Conservation (phyloP, 2,797 vertebrate genomes). For the Parotocinclus haroldoi region DNA sequence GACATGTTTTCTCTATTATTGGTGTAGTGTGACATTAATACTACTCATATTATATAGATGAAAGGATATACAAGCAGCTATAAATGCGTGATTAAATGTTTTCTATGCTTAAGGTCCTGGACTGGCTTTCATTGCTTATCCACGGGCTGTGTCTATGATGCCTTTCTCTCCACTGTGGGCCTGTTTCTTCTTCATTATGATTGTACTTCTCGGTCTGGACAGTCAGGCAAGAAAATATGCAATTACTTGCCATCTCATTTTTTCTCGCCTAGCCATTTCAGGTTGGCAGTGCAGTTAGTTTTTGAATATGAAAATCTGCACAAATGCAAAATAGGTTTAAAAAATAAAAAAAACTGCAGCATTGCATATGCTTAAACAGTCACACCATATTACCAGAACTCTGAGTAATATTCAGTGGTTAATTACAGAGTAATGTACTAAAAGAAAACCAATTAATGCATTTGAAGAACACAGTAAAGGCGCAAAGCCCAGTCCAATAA, state of each 20-base stretch:
- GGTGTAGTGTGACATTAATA: background rate
- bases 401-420: too few species aligned
- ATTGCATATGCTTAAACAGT: too few species aligned
- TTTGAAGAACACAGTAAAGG: too few species aligned
- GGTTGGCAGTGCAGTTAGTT: background rate
- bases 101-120: constrained; percentile 79
- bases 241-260: background rate
- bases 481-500: too few species aligned
- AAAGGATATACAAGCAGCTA: background rate
- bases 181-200: constrained; percentile 95
- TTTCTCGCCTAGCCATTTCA: background rate
- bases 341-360: too few species aligned
- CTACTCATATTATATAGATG: background rate
- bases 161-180: constrained; percentile 94
- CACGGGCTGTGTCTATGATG: constrained; percentile 94
- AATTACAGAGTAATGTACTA: too few species aligned
- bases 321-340: too few species aligned
- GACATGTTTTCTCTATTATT: too few species aligned
- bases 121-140: constrained; percentile 95
- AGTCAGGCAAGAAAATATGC: constrained; percentile 78
- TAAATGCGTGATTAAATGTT: background rate
- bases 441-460: too few species aligned
- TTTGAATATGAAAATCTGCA: too few species aligned
- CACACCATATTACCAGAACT: too few species aligned
- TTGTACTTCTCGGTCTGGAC: constrained; percentile 91